A percentile compares a stretch with the other conserved stretches of the same genome.
Evolutionary conservation across 2,888 invertebrate genomes (phyloP).

Genomic region (Acronicta psi): DNA sequence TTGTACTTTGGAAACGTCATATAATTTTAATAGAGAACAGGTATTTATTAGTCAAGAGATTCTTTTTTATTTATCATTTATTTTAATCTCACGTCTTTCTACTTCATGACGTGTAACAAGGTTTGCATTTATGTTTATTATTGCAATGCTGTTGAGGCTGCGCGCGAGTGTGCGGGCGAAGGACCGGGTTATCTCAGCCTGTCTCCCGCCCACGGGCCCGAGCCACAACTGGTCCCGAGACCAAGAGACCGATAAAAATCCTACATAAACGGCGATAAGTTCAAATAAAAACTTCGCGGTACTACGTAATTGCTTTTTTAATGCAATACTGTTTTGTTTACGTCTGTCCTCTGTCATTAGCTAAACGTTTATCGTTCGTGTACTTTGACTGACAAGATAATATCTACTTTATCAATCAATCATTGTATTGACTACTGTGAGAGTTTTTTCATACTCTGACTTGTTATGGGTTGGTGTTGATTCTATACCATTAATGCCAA

Average conservation of each 20-base stretch:
- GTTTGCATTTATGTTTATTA: constrained; percentile 67
- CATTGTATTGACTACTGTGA: constrained; percentile 10
- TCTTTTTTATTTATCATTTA: constrained; percentile 16
- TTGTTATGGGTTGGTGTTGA: constrained; percentile 5
- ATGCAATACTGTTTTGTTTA: constrained; percentile 10
- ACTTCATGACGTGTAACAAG: constrained; percentile 56
- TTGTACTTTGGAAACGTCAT: constrained; percentile 9
- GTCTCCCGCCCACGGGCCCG: constrained; percentile 52
- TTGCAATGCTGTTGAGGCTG: constrained; percentile 60
- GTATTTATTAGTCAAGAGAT: constrained; percentile 15
- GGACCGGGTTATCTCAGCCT: constrained; percentile 61
- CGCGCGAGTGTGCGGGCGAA: constrained; percentile 54
- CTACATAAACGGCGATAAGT: constrained; percentile 18
- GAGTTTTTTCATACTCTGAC: constrained; percentile 1
- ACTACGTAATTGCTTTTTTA: constrained; percentile 9
- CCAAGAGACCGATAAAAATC: constrained; percentile 33
- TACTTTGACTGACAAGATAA: constrained; percentile 23
- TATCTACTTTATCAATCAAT: constrained; percentile 5
- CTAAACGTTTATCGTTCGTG: background rate
- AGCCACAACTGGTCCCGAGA: constrained; percentile 46
- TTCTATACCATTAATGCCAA: background rate
- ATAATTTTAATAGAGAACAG: constrained; percentile 15
- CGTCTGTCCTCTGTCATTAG: constrained; percentile 11
- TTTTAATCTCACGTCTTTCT: constrained; percentile 18
- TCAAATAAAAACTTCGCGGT: constrained; percentile 14